A percentile compares a stretch with the other conserved stretches of the same genome.
These are phyloP conservation scores for Halisarca cf. caerulea DNA, from an alignment of 37 sponge, comb jelly and placozoan genomes.

Conservation along the genomic window DNA sequence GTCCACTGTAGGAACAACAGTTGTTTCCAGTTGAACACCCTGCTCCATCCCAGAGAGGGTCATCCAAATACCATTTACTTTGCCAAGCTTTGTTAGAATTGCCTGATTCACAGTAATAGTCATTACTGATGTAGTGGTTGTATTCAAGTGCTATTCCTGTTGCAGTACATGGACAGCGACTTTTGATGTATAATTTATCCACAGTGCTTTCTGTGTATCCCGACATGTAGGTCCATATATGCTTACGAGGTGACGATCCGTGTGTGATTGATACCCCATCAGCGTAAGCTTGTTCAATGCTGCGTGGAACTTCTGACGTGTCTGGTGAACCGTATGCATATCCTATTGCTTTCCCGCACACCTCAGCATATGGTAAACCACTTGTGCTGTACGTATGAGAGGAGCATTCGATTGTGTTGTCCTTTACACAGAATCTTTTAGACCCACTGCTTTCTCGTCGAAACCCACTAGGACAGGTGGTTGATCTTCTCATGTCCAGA, in stretches of 20 bases:
- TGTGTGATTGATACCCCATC: slow-evolving; percentile 40
- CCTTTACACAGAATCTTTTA: not conserved
- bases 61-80: slow-evolving; percentile 23
- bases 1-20: slow-evolving; percentile 41
- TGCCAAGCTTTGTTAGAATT: not conserved
- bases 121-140: slow-evolving; percentile 14
- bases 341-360: slow-evolving; percentile 41
- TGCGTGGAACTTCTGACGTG: not conserved
- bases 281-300: not conserved
- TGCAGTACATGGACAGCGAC: not conserved
- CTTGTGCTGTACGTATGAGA: not conserved
- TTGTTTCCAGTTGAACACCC: slow-evolving; percentile 49
- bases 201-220: not conserved
- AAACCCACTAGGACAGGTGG: not conserved
- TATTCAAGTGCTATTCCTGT: no score
- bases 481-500: not conserved
- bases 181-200: not conserved
- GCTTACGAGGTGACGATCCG: slow-evolving; percentile 27
- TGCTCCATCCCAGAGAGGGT: slow-evolving; percentile 64
- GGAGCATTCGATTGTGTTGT: slow-evolving; percentile 2
- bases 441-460: not conserved
- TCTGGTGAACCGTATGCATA: slow-evolving; percentile 36
- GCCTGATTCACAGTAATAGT: slow-evolving; percentile 58
- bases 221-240: slow-evolving; percentile 43
- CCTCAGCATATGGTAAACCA: slow-evolving; percentile 27